These are phyloP conservation scores for Scyliorhinus canicula DNA, from an alignment of 2,797 vertebrate genomes.

Conservation along the genomic window DNA sequence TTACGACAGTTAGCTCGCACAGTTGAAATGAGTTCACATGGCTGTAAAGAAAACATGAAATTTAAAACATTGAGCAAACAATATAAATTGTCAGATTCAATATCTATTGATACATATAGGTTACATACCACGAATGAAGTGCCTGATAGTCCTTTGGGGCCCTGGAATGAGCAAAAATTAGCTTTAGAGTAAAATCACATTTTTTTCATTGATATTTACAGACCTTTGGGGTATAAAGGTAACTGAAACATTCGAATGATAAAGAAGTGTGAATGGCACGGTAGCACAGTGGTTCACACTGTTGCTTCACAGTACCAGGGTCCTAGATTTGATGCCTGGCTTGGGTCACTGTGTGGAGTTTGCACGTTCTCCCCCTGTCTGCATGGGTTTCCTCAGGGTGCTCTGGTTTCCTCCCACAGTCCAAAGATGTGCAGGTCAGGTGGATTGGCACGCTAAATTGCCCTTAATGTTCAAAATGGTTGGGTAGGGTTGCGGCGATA, in stretches of 20 bases:
- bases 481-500: too few species aligned
- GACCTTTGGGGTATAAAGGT: neutral
- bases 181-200: neutral
- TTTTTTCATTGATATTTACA: neutral
- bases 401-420: too few species aligned
- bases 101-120: neutral
- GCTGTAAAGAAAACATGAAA: neutral
- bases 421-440: too few species aligned
- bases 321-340: too few species aligned
- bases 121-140: neutral
- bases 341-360: too few species aligned
- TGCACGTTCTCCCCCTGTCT: too few species aligned
- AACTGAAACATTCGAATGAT: neutral
- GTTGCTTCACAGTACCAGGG: too few species aligned
- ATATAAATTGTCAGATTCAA: neutral
- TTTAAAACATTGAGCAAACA: slow-evolving; percentile 30
- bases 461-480: too few species aligned
- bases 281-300: too few species aligned
- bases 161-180: slow-evolving; percentile 1
- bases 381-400: too few species aligned
- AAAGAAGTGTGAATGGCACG: too few species aligned
- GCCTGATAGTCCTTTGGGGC: neutral
- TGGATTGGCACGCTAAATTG: too few species aligned
- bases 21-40: neutral
- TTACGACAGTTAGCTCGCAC: slow-evolving; percentile 25